Conservation (phyloP, 2,888 invertebrate species). For the Drosophila mimica region DNA sequence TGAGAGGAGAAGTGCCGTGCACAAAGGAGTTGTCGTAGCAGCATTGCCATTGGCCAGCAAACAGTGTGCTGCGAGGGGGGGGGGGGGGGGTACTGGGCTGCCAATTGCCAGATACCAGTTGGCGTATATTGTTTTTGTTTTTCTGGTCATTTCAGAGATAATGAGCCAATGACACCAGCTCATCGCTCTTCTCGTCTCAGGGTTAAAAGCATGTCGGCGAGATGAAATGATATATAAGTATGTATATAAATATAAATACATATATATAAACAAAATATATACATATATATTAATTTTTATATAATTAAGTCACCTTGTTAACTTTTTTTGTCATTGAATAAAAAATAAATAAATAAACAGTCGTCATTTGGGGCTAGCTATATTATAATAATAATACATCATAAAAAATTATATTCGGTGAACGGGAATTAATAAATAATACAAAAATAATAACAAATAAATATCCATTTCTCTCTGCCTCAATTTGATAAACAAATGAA, state of each 20-base stretch:
- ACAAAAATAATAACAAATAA: background rate
- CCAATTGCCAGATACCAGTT: background rate
- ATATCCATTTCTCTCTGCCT: background rate
- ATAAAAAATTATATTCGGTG: background rate
- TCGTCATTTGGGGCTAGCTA: no score
- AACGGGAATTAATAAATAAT: background rate
- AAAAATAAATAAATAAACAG: no score
- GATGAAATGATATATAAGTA: background rate
- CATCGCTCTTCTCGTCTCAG: background rate
- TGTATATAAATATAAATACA: background rate
- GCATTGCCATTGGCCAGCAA: slow-evolving; percentile 39
- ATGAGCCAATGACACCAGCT: slow-evolving; percentile 20
- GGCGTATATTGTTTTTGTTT: slow-evolving; percentile 8
- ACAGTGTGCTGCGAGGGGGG: background rate
- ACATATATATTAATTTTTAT: no score
- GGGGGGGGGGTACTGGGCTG: background rate
- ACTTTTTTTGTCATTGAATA: no score
- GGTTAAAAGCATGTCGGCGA: background rate
- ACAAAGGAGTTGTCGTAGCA: slow-evolving; percentile 30
- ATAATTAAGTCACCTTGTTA: no score
- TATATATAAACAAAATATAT: background rate
- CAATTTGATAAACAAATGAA: background rate
- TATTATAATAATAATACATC: background rate
- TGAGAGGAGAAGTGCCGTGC: background rate
- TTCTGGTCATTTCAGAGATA: slow-evolving; percentile 4